Base-by-base conservation (phyloP, 2,113 vertebrate species). In the Phocoena sinus region DNA sequence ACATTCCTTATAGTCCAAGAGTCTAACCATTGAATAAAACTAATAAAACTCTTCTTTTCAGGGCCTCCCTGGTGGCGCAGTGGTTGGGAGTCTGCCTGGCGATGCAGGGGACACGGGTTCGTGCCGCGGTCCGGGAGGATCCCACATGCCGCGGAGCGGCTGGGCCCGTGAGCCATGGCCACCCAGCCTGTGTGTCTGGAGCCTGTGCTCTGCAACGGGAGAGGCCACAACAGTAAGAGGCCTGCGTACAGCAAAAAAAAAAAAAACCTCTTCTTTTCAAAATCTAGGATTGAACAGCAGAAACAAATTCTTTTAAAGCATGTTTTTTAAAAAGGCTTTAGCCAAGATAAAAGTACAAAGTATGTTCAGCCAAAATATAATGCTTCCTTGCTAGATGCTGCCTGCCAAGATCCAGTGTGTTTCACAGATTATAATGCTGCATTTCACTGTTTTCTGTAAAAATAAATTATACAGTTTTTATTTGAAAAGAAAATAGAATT, bases 381-480 rank as follows among this genome's bases (percentile, higher is more conserved):
- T 0, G 6, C 44, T 87, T 91, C 88, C 80, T 87, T 4, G 80
- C 82, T 47, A 56, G 58, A 76, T 84, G 31, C 38, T 65, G 73
- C 15, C 68, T 89, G n/a, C 62, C 31, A 81, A 67, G 58, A 80
- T 41, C n/a, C 20, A 44, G 15, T 60, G 41, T 82, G 68, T 68
- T 96, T 33, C 0, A 56, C 58, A 77, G 63, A 97, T 79, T 0
- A 13, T 9, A 73, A 96, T 47, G 67, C 15, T 4, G 9, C 6
- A 50, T 81, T 94, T 80, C 79, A 91, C 82, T 97, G 60, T 91
- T 88, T 96, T 82, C 77, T 88, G 94, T 26, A 62, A 96, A 97
- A 71, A 96, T 87, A 97, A 98, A 83, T 98, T 97, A 87, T 80
- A 97, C 89, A 96, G 94, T 73, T 95, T 91, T 97, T 96, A 67